These are phyloP conservation scores for Melanocharis versteri DNA, from an alignment of 2,113 vertebrate genomes.

Conservation along the genomic window DNA sequence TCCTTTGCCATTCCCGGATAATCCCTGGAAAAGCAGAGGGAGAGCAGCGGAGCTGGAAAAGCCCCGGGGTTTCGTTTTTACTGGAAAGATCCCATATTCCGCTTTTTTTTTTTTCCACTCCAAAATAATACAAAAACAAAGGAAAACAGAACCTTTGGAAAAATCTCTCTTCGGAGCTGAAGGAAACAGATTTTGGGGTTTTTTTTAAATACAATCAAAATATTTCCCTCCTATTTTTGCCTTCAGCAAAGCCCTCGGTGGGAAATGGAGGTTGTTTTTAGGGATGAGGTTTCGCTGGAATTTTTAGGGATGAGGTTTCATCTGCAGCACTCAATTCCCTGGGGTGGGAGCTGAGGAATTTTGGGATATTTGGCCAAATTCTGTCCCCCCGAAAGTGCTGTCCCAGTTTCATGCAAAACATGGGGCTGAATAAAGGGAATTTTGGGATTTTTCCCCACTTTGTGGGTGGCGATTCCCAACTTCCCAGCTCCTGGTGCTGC, in stretches of 20 bases:
- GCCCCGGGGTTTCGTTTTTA: not conserved
- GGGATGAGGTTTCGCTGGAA: not conserved
- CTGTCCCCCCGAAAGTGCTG: not conserved
- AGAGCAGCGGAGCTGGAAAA: not conserved
- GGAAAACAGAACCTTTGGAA: not conserved
- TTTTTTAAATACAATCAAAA: not conserved
- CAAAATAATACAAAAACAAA: not conserved
- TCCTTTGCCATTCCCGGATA: not conserved
- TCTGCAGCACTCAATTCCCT: fast-evolving
- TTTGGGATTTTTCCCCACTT: not conserved
- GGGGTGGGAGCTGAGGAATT: not conserved
- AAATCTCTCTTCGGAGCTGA: not conserved
- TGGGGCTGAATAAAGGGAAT: not conserved
- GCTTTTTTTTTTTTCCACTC: not conserved
- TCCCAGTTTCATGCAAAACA: not conserved
- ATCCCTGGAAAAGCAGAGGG: not conserved
- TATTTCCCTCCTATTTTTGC: constrained; percentile 18
- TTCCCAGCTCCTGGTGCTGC: not conserved
- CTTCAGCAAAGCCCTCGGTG: not conserved
- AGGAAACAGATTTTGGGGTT: not conserved
- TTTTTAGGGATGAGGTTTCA: not conserved
- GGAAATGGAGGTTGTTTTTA: not conserved
- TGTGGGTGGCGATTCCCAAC: not conserved
- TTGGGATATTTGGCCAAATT: fast-evolving
- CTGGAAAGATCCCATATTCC: not conserved